phyloP scores from a whole-genome alignment of 2,113 vertebrate genomes.

The Coreoperca whiteheadi region DNA sequence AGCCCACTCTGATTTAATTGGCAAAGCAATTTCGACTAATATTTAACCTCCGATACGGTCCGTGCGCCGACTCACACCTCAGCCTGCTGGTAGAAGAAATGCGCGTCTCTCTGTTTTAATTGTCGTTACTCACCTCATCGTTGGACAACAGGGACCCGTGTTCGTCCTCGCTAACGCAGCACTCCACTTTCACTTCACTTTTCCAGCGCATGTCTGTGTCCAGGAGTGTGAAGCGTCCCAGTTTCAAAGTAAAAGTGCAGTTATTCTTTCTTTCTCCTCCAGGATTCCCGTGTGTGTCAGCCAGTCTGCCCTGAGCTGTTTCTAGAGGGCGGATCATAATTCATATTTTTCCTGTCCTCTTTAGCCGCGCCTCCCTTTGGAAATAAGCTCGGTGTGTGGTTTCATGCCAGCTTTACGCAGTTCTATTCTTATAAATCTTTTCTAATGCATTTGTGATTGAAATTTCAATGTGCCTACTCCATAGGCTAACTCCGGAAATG shows the following conservation, averaged over 20 bases:
- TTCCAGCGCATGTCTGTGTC: constrained; percentile 91
- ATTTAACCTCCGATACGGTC: constrained; percentile 3
- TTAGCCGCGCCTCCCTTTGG: constrained; percentile 87
- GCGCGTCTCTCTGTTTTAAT: rapidly evolving
- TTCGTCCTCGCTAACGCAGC: constrained; percentile 84
- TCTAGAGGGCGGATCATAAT: constrained; percentile 86
- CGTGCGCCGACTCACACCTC: neutral
- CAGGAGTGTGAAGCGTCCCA: neutral
- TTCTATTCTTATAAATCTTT: neutral
- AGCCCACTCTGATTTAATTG: constrained; percentile 55
- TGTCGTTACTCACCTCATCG: constrained; percentile 86
- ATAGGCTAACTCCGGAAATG: neutral
- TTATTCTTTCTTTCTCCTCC: constrained; percentile 44
- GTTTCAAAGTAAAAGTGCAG: constrained; percentile 36
- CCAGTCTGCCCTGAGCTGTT: constrained; percentile 51
- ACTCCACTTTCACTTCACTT: constrained; percentile 88
- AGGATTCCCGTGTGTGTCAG: constrained; percentile 56
- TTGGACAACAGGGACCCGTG: constrained; percentile 79
- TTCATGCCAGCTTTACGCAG: constrained; percentile 4
- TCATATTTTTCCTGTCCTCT: constrained; percentile 60
- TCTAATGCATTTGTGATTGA: neutral
- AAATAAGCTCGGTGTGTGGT: constrained; percentile 57
- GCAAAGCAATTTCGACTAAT: constrained; percentile 37
- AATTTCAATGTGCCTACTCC: too few species aligned
- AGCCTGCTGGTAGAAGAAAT: neutral